phyloP scores from a whole-genome alignment of 2,113 vertebrate species.

The Ibidorhyncha struthersii region DNA sequence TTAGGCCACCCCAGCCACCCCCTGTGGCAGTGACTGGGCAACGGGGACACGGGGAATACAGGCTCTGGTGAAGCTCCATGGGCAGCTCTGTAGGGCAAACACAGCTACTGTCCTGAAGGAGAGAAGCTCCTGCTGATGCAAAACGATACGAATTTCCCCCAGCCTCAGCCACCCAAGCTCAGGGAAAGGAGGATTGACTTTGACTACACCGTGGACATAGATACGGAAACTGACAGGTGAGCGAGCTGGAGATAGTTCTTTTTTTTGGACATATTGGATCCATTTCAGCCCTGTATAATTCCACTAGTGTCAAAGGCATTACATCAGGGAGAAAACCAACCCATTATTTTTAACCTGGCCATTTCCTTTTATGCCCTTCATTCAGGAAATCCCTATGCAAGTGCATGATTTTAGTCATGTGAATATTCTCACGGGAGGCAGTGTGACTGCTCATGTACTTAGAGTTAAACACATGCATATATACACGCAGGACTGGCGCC shows the following conservation, averaged over 20 bases:
- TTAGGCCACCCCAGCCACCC: background rate
- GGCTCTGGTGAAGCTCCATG: background rate
- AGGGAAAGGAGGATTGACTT: background rate
- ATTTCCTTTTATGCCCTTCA: slow-evolving; percentile 13
- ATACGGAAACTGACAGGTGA: slow-evolving; percentile 19
- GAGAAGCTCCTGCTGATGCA: background rate
- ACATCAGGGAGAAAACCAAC: background rate
- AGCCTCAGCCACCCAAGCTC: background rate
- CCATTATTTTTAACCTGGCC: slow-evolving; percentile 51
- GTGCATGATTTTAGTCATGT: slow-evolving; percentile 45
- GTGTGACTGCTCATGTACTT: slow-evolving; percentile 15
- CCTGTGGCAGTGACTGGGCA: background rate
- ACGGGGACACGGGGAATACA: rapidly evolving
- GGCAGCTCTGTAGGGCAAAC: background rate
- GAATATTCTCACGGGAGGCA: background rate
- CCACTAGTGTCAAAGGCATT: slow-evolving; percentile 38
- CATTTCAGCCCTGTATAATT: slow-evolving; percentile 49
- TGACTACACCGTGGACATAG: background rate
- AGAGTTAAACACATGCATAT: background rate
- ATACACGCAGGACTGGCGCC: background rate
- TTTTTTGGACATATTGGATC: background rate
- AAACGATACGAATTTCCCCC: background rate
- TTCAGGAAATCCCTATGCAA: slow-evolving; percentile 39
- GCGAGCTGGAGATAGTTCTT: background rate
- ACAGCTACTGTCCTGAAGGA: background rate